Evolutionary conservation across 2,888 invertebrate species (phyloP).

Genomic region (Phrixothrix hirtus): DNA sequence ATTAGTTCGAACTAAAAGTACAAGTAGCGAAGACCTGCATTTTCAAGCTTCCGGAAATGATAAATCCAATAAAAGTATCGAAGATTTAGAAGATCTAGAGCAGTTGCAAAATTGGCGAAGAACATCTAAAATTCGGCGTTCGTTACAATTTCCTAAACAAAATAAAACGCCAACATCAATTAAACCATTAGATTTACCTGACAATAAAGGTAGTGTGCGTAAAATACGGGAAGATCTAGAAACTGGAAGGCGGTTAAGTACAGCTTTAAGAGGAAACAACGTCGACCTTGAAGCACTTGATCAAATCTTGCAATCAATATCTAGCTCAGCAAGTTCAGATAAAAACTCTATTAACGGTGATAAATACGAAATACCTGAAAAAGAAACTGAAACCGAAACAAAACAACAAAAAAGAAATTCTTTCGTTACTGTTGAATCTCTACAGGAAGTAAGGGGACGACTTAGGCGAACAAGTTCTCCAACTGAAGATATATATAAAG

Average conservation of each 20-base stretch:
- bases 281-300: slow-evolving; percentile 61
- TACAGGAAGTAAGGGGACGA: slow-evolving; percentile 64
- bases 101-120: slow-evolving; percentile 64
- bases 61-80: slow-evolving; percentile 44
- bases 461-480: slow-evolving; percentile 60
- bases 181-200: slow-evolving; percentile 52
- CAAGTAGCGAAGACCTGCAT: slow-evolving; percentile 58
- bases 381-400: slow-evolving; percentile 29
- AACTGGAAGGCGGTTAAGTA: slow-evolving; percentile 59
- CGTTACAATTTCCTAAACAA: slow-evolving; percentile 68
- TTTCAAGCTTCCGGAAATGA: slow-evolving; percentile 42
- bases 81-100: slow-evolving; percentile 50
- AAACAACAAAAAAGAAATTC: slow-evolving; percentile 53
- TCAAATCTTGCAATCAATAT: slow-evolving; percentile 56
- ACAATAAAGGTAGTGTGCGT: slow-evolving; percentile 59
- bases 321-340: slow-evolving; percentile 46
- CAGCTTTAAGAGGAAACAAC: slow-evolving; percentile 60
- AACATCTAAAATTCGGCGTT: slow-evolving; percentile 66
- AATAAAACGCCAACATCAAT: slow-evolving; percentile 34
- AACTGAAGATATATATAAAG: slow-evolving; percentile 48
- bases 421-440: slow-evolving; percentile 64
- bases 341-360: slow-evolving; percentile 38
- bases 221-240: slow-evolving; percentile 62
- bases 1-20: slow-evolving; percentile 54
- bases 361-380: slow-evolving; percentile 39